Base-by-base conservation (phyloP, 2,888 invertebrate species). In the Schizotus pectinicornis region DNA sequence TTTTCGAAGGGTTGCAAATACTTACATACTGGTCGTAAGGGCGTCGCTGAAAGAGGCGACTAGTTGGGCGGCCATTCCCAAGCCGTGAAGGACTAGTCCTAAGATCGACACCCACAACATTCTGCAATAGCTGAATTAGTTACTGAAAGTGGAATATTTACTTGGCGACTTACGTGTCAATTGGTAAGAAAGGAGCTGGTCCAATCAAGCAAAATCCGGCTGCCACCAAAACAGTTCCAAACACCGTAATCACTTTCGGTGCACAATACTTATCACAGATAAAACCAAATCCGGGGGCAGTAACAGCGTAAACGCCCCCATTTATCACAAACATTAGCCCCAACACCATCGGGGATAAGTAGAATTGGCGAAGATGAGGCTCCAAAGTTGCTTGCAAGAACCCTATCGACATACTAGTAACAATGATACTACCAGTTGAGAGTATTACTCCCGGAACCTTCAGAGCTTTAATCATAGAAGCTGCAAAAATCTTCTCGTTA, bases 371-470 rank as follows among this genome's bases (percentile, higher is more conserved):
- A n/a, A 96, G 81, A 81, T 95, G 95, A 0, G 92, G 92, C 68
- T 95, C 93, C 13, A 96, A 81, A 0, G 95, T 95, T 0, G 95
- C 94, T 75, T 93, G 91, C 13, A 95, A 82, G 78, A 94, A 96
- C 12, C 93, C 92, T 47, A 93, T 91, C 66, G 91, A 91, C 83
- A 90, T 86, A 61, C 91, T 90, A 0, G 91, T 91, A 0, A 85
- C 87, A 59, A 90, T 85, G 69, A 92, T 91, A 71, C 89, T 90
- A 56, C 85, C 79, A 37, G 89, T 84, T 0, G 91, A 84, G 36
- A 92, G 76, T 35, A 88, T 73, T 1, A 92, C 88, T 13, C 90
- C 89, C n/a, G 92, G 92, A 50, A 92, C 88, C 70, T 81, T 85
- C 42, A 92, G 77, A 7, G 88, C 83, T 42, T 83, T 82, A 53